Evolutionary conservation across 2,888 invertebrate genomes (phyloP), one percentile per base, ranked within the genome.

Genomic region (Adela reaumurella): DNA sequence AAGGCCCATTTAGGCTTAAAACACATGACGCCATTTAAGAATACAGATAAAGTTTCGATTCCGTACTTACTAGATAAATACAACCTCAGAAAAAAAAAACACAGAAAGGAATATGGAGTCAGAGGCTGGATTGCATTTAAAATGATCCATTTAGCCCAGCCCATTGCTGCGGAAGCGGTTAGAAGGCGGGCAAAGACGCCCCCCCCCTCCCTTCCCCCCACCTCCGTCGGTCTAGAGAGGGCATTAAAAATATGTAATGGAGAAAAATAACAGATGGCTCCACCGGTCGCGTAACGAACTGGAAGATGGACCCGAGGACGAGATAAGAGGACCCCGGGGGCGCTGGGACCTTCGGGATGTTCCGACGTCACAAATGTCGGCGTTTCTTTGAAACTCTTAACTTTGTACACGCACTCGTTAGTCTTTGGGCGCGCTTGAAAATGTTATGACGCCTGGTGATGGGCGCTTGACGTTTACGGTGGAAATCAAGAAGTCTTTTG

Each of bases 231-330:
- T 16, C 43, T 14, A n/a, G n/a, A n/a, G 17, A n/a, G 17, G 59
- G 65, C 72, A 69, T 71, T 74, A 72, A 74, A 35, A 76, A 71
- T 73, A 70, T 72, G 70, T 72, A 69, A 69, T 68, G 67, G 71
- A 64, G 63, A 71, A 71, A 76, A 71, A 76, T 76, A 76, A 77
- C 72, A 71, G 70, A 74, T 72, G 72, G 68, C 64, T 65, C 19
- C 41, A 35, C 19, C 43, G 43, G 45, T 17, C 57, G 61, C 58
- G 67, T 71, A 74, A 72, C 74, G 69, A 71, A 71, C 67, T 70
- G 69, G 61, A 61, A 68, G 66, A 66, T 63, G 63, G 68, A 69
- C 64, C 62, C 52, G 59, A 58, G 57, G 62, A 58, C 60, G n/a
- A 51, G 57, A 55, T 62, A 67, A 68, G 61, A 60, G 65, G 61